Percentiles rank a stretch among this genome's conserved stretches.
Conservation (phyloP, 1,140 invertebrate genomes). For the Micrasema longulum region DNA sequence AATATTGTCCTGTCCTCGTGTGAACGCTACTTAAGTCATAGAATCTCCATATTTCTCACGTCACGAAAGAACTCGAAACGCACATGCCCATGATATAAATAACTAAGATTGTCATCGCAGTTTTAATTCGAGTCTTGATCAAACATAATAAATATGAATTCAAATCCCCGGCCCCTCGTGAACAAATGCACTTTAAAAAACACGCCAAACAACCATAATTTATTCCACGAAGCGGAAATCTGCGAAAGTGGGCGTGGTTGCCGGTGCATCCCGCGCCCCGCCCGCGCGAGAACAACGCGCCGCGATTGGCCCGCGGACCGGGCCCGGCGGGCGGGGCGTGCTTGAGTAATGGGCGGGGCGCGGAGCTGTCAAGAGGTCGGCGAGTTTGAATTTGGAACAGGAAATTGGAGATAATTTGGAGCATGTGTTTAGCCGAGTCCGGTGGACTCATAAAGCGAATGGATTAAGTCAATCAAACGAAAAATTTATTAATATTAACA, state of each 20-base stretch:
- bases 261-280: not conserved
- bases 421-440: not conserved
- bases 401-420: constrained; percentile 12
- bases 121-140: too few relatives aligned
- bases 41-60: too few relatives aligned
- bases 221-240: constrained; percentile 14
- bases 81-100: not conserved
- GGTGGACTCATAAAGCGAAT: not conserved
- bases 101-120: too few relatives aligned
- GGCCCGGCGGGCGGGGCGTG: too few relatives aligned
- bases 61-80: not conserved
- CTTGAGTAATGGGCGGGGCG: not conserved
- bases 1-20: too few relatives aligned
- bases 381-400: constrained; percentile 3
- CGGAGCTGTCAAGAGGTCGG: not conserved
- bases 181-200: constrained; percentile 7
- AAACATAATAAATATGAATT: not conserved
- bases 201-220: constrained; percentile 19
- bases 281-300: not conserved
- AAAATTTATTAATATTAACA: too few relatives aligned
- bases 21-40: too few relatives aligned
- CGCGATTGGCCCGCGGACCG: not conserved
- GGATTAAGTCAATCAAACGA: not conserved
- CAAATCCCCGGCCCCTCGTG: not conserved
- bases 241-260: not conserved